These are phyloP conservation scores for Diaphora mendica DNA, from an alignment of 2,888 invertebrate genomes.

Conservation along the genomic window DNA sequence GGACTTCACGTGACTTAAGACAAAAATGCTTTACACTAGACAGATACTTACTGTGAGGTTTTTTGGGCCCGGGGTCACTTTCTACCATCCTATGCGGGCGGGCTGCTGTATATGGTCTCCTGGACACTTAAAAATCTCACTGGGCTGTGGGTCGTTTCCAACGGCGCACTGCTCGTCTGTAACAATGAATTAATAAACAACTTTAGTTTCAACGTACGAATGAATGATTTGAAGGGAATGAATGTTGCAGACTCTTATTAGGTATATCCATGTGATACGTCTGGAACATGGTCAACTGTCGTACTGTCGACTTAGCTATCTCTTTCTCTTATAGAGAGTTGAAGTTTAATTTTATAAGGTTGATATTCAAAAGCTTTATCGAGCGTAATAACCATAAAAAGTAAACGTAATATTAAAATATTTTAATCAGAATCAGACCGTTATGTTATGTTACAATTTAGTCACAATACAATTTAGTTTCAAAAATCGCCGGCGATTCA, in stretches of 20 bases:
- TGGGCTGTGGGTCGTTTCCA: constrained; percentile 73
- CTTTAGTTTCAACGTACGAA: background rate
- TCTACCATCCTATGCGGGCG: constrained; percentile 95
- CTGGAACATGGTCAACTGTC: background rate
- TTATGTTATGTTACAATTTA: too few relatives aligned
- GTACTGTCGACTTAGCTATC: background rate
- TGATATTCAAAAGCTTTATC: background rate
- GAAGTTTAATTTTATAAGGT: too few relatives aligned
- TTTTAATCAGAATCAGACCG: too few relatives aligned
- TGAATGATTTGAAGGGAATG: background rate
- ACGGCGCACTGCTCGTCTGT: constrained; percentile 77
- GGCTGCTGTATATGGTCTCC: constrained; percentile 73
- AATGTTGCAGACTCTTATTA: background rate
- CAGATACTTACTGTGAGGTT: constrained; percentile 90
- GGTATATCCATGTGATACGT: background rate
- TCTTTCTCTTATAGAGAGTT: background rate
- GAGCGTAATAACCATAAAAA: background rate
- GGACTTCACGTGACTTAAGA: background rate
- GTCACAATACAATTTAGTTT: too few relatives aligned
- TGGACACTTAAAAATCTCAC: constrained; percentile 63
- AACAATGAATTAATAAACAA: constrained; percentile 51
- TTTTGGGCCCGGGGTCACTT: constrained; percentile 93
- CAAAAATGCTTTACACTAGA: background rate
- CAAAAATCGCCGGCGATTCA: too few relatives aligned
- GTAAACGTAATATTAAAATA: background rate